phyloP scores from a whole-genome alignment of 2,113 vertebrate genomes.

The Calidris pygmaea region DNA sequence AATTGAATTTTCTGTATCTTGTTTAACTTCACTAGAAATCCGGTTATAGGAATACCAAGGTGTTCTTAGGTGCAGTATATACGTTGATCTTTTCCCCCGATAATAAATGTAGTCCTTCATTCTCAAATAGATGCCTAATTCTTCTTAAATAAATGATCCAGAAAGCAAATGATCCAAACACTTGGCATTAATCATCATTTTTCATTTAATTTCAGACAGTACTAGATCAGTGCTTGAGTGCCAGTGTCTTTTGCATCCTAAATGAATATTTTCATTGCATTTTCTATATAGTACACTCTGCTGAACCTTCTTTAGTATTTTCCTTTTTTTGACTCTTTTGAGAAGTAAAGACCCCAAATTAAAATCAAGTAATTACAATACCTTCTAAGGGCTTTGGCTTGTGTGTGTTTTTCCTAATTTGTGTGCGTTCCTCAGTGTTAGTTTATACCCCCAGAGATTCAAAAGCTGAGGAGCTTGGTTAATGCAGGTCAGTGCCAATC shows the following conservation, averaged over 20 bases:
- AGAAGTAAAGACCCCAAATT: not conserved
- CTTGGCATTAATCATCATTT: not conserved
- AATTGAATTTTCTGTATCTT: not conserved
- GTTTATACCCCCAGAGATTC: not conserved
- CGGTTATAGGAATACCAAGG: not conserved
- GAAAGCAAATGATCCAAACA: not conserved
- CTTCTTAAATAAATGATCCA: not conserved
- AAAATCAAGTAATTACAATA: not conserved
- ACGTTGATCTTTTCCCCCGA: not conserved
- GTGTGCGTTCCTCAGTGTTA: not conserved
- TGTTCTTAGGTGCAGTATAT: not conserved
- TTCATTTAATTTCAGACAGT: not conserved
- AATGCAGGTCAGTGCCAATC: not conserved
- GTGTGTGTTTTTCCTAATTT: not conserved
- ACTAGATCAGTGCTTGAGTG: not conserved
- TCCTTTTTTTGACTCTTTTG: not conserved
- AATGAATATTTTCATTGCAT: not conserved
- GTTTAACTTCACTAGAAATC: not conserved
- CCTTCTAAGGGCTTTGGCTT: not conserved
- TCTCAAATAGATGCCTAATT: not conserved
- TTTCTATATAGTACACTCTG: not conserved
- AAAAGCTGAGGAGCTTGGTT: not conserved
- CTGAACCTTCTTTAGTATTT: not conserved
- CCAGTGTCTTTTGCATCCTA: not conserved
- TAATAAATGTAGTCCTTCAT: not conserved